Evolutionary conservation across 2,888 invertebrate genomes (phyloP), one percentile per base, ranked within the genome.

Genomic region (Caenorhabditis macrosperma): DNA sequence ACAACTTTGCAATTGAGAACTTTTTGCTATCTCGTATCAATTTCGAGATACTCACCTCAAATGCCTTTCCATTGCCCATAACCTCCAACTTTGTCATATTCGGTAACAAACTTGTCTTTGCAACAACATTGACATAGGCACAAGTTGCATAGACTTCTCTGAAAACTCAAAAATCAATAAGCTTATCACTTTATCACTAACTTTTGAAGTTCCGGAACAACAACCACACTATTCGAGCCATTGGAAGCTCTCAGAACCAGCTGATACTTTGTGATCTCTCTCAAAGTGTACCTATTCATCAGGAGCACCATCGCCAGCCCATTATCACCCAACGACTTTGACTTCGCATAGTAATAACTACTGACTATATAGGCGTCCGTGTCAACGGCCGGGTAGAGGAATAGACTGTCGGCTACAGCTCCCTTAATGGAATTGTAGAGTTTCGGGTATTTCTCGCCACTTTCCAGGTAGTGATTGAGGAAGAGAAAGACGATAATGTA

Each of bases 221-320:
- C 35, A 38, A 10, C 30, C 17, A 63, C 54, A 35, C 54, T 46
- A 41, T 5, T 6, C 6, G 71, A 28, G 5, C 38, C 48, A 35
- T 74, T 63, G 2, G 50, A 50, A 10, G 59, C 59, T 5, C 50
- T 41, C 28, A 68, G 12, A 9, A 30, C 17, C 59, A 68, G 38
- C 28, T 50, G 57, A 22, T 68, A 68, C 35, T 68, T 59, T 26
- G 59, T 68, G 10, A 68, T 68, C 10, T 68, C 59, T 20, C 59
- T 68, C 68, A 68, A 59, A 0, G 68, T 68, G 20, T 60, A 59
- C 10, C 59, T 48, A 30, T 68, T 59, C 68, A 68, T 41, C 38
- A 68, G 12, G 12, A 68, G 28, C 17, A 68, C 57, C 72, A 64
- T 74, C 4, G 57, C 72, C 20, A 64, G 9, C 0, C 46, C 64